Conservation (phyloP, 2,797 vertebrate species). For the Bradypus variegatus region DNA sequence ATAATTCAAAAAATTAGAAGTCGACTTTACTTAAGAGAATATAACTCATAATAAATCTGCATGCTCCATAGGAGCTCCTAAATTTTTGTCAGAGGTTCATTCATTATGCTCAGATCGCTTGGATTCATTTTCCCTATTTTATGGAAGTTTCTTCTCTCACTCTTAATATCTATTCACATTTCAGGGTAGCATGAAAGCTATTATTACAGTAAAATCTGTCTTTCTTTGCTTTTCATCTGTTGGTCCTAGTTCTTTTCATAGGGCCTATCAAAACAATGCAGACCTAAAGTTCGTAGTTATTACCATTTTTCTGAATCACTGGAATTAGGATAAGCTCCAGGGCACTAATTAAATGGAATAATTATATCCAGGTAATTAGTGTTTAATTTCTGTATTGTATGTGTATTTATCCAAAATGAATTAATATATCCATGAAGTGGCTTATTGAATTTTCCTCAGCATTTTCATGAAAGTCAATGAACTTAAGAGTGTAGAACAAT, state of each 20-base stretch:
- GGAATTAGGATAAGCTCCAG: neutral
- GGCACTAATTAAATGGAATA: constrained; percentile 11
- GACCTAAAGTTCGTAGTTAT: constrained; percentile 8
- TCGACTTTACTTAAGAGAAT: neutral
- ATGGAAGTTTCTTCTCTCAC: neutral
- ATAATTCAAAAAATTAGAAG: constrained; percentile 1
- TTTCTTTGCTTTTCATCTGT: neutral
- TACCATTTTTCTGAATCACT: constrained; percentile 17
- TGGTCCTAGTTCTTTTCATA: constrained; percentile 10
- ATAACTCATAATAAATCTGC: constrained; percentile 5
- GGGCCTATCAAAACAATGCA: neutral
- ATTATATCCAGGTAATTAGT: constrained; percentile 36
- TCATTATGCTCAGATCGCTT: neutral
- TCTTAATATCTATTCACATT: constrained; percentile 8
- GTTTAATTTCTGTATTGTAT: constrained; percentile 33
- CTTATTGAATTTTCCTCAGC: constrained; percentile 35
- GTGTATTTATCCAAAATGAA: constrained; percentile 3
- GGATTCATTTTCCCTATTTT: constrained; percentile 19
- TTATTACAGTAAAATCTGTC: constrained; percentile 21
- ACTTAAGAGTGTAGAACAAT: neutral
- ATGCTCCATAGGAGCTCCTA: neutral
- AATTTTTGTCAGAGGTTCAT: constrained; percentile 1
- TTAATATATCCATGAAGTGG: neutral
- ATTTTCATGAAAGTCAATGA: neutral
- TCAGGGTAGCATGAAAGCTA: neutral